Evolutionary conservation across 2,888 invertebrate genomes (phyloP), one percentile per base, ranked within the genome.

Genomic region (Globia sparganii): DNA sequence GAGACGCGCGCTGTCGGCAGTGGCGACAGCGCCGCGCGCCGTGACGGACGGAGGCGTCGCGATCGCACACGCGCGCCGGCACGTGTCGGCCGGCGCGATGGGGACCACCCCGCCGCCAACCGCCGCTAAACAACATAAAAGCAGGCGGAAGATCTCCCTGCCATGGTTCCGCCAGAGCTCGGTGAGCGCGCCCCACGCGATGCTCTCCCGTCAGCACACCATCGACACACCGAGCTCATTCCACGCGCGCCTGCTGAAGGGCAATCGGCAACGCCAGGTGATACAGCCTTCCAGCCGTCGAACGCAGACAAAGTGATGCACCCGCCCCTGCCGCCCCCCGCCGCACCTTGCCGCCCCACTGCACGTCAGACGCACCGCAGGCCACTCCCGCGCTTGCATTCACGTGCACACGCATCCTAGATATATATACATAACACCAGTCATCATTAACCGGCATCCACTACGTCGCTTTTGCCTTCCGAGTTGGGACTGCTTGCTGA

Each of bases 81-180:
- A 90, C 92, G 89, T 92, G 91, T 89, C 89, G 90, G 91, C 87
- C 87, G 90, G 88, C 91, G 92, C 92, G 91, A 94, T 94, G 94
- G 92, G 91, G 84, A 92, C 92, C 81, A 93, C 91, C 89, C 91
- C 91, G 85, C 91, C 91, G 88, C 92, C 91, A 86, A 89, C 91
- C 85, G 87, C 91, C 89, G 90, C 93, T 81, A 97, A 97, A 94
- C 97, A 95, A 94, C 97, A 97, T 92, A 98, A 98, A 93, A 97
- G 97, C 88, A 97, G 98, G 83, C 97, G 99, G 91, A 99, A 99
- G 95, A 99, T 99, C 90, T 99, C 98, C 75, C 96, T 99, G 92
- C 99, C 99, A 86, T 99, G 99, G 99, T 98, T 99, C 95, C 97
- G 98, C 73, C 98, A 98, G 95, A 97, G 97, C 90, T 98, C 98